phyloP scores from a whole-genome alignment of 37 sponge, comb jelly and placozoan species.

The Geodia barretti region DNA sequence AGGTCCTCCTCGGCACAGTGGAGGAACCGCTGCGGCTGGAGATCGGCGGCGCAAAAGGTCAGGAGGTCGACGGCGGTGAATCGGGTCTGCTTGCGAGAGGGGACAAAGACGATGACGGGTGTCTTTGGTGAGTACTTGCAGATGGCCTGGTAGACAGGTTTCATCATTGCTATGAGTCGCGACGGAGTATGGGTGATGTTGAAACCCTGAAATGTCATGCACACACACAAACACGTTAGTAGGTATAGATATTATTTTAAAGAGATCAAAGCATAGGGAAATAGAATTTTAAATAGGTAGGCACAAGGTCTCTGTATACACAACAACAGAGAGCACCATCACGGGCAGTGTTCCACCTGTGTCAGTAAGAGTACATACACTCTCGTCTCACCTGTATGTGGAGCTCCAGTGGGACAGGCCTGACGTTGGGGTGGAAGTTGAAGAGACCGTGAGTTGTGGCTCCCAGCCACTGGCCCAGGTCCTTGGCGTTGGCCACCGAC shows the following conservation, averaged over 20 bases:
- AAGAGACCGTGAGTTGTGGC: slow-evolving; percentile 80
- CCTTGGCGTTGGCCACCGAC: slow-evolving; percentile 97
- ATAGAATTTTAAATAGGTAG: too few species aligned
- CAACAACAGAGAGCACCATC: too few species aligned
- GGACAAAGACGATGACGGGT: slow-evolving; percentile 96
- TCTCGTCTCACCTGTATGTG: slow-evolving; percentile 80
- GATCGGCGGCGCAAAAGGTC: slow-evolving; percentile 89
- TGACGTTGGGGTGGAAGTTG: slow-evolving; percentile 94
- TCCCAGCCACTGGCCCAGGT: slow-evolving; percentile 98
- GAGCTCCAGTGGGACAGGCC: slow-evolving; percentile 96
- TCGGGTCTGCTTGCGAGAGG: slow-evolving; percentile 94
- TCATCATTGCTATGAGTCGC: slow-evolving; percentile 97
- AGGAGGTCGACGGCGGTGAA: slow-evolving; percentile 97
- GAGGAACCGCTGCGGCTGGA: slow-evolving; percentile 93
- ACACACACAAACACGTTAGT: neutral
- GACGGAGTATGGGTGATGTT: slow-evolving; percentile 93
- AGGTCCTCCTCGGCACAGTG: slow-evolving; percentile 89
- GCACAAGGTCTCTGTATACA: too few species aligned
- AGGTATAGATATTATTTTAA: neutral
- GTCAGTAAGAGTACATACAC: too few species aligned
- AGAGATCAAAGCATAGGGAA: neutral
- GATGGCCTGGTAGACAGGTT: slow-evolving; percentile 94
- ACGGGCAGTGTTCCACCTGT: too few species aligned
- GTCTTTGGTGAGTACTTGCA: slow-evolving; percentile 81
- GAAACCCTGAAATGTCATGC: slow-evolving; percentile 62